Evolutionary conservation across 2,797 vertebrate species (phyloP).

Genomic region (Dendrocincla fuliginosa): DNA sequence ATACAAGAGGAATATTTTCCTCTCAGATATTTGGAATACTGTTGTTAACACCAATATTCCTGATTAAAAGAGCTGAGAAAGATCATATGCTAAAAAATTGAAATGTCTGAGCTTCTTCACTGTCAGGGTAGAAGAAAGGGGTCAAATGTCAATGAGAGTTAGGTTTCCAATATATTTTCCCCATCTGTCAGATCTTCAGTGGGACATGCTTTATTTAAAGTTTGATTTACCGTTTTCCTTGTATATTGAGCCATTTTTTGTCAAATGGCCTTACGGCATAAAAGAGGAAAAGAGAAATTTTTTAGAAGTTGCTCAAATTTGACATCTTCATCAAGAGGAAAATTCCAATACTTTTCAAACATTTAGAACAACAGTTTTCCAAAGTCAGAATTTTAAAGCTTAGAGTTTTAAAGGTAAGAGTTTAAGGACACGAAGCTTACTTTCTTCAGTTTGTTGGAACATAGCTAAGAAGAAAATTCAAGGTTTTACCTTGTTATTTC

Average conservation of each 20-base stretch:
- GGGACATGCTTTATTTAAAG: not conserved
- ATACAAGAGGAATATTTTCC: not conserved
- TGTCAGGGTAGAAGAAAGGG: not conserved
- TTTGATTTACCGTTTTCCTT: not conserved
- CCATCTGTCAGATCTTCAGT: not conserved
- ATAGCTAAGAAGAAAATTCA: not conserved
- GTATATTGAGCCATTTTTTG: not conserved
- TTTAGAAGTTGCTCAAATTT: not conserved
- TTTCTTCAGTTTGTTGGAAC: not conserved
- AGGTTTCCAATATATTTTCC: not conserved
- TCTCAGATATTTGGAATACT: not conserved
- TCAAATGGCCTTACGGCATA: not conserved
- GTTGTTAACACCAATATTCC: not conserved
- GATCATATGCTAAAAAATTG: not conserved
- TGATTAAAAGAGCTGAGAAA: not conserved
- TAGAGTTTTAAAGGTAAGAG: not conserved
- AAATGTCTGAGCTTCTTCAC: not conserved
- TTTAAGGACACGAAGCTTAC: not conserved
- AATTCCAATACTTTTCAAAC: not conserved
- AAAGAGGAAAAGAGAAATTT: not conserved
- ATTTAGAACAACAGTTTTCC: not conserved
- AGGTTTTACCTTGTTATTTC: not conserved
- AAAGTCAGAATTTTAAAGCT: not conserved
- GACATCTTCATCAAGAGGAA: not conserved
- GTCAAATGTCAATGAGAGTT: not conserved